A percentile compares a stretch with the other conserved stretches of the same genome.
phyloP scores from a whole-genome alignment of 1,140 invertebrate species.

The Triops longicaudatus region DNA sequence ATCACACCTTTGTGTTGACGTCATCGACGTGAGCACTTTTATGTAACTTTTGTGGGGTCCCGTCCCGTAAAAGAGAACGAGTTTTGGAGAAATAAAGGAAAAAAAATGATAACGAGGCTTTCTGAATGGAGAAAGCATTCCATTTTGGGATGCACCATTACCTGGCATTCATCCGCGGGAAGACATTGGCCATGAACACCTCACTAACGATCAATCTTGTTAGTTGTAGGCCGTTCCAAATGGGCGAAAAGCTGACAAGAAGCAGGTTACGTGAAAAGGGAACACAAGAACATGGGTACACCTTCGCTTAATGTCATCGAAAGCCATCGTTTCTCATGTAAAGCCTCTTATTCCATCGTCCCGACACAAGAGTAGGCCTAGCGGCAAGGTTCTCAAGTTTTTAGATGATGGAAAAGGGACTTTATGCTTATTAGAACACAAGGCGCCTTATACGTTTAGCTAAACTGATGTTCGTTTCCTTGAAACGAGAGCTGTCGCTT shows the following conservation, averaged over 20 bases:
- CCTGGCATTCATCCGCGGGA: neutral
- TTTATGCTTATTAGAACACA: no score
- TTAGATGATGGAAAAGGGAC: no score
- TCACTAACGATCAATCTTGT: neutral
- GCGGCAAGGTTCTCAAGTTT: neutral
- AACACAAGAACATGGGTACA: neutral
- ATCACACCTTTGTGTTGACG: neutral
- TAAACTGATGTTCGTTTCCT: no score
- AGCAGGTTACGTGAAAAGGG: no score
- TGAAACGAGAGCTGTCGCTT: no score
- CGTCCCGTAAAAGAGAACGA: no score
- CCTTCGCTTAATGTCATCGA: neutral
- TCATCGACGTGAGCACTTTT: neutral
- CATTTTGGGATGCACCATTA: neutral
- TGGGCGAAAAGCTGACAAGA: neutral
- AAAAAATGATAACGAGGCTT: neutral
- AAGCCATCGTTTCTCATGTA: neutral
- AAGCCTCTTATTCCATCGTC: neutral
- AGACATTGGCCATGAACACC: conserved; percentile 7
- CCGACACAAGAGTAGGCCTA: neutral
- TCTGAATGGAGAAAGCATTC: neutral
- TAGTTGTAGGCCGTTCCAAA: neutral
- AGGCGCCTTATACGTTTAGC: no score
- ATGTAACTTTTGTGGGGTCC: neutral
- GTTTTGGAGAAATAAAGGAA: neutral